Evolutionary conservation across 2,113 vertebrate genomes (phyloP), one percentile per base, ranked within the genome.

Genomic region (Rhipidura dahli): DNA sequence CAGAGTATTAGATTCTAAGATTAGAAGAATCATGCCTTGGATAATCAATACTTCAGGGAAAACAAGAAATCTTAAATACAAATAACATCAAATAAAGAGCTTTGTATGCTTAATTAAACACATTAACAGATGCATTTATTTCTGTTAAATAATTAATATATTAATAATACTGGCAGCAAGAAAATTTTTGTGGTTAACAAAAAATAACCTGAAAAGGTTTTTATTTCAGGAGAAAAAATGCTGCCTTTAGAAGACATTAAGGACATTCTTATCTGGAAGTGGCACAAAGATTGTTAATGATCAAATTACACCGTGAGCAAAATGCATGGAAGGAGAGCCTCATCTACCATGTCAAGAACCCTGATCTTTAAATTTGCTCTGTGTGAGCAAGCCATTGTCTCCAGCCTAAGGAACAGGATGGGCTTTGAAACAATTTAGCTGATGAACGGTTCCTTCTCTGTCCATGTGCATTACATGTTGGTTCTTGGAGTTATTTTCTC

Each of bases 31-130:
- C 86, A 83, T 49, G 88, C 72, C 70, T 92, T 24, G 51, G 83
- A 88, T 97, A 96, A 96, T 97, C 97, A 98, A 97, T 97, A 96
- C 96, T 97, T 97, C 33, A 75, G 90, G 77, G 95, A 96, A 93
- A 96, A 94, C 85, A 88, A 47, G 78, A 91, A 96, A 76, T 49
- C 49, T 96, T 94, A 96, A 97, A 94, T 95, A 97, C 85, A 97
- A 97, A 95, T 97, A 97, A 94, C 96, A 96, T 97, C 73, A 96
- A 97, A 92, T 81, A 68, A 89, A 89, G 47, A 89, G 37, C 72
- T 96, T 96, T 97, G 73, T 96, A 78, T 92, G 61, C 64, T 97
- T 96, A 96, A 97, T 97, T 94, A 79, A 95, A 93, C 79, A 92
- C 59, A 93, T 97, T 97, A 97, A 93, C 65, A 69, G 76, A 95